Percentiles rank a stretch among this genome's conserved stretches.
These are phyloP conservation scores for Folsomia manolachei DNA, from an alignment of 2,888 invertebrate species.

Conservation along the genomic window DNA sequence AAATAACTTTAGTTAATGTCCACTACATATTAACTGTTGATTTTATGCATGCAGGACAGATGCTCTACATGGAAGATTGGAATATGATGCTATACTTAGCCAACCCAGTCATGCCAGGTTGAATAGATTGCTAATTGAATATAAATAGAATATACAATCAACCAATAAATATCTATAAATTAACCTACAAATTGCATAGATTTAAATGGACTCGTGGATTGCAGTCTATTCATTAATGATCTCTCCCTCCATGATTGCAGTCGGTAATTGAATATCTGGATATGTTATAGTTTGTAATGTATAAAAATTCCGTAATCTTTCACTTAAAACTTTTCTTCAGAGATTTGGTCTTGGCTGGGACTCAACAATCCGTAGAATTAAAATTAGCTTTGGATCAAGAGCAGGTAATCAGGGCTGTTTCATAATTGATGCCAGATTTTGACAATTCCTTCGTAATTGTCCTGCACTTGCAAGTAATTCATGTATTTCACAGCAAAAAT, in stretches of 20 bases:
- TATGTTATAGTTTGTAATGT: background rate
- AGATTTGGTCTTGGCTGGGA: slow-evolving; percentile 83
- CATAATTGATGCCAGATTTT: too few relatives aligned
- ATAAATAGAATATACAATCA: too few relatives aligned
- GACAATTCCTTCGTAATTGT: too few relatives aligned
- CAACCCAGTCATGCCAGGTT: slow-evolving; percentile 18
- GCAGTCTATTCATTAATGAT: slow-evolving; percentile 94
- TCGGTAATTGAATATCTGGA: slow-evolving; percentile 60
- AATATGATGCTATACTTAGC: slow-evolving; percentile 88
- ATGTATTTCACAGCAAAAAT: slow-evolving; percentile 67
- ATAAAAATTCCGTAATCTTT: background rate
- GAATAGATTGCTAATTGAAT: too few relatives aligned
- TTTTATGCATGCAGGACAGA: slow-evolving; percentile 70
- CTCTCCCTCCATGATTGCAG: slow-evolving; percentile 99
- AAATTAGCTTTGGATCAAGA: slow-evolving; percentile 94
- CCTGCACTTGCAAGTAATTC: too few relatives aligned
- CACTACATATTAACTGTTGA: background rate
- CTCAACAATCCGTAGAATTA: slow-evolving; percentile 94
- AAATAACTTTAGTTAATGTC: background rate
- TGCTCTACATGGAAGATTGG: slow-evolving; percentile 99
- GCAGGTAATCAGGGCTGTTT: too few relatives aligned
- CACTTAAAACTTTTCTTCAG: too few relatives aligned
- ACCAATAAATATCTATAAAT: too few relatives aligned
- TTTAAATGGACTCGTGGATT: slow-evolving; percentile 69
- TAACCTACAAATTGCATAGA: too few relatives aligned